Evolutionary conservation across 2,797 vertebrate species (phyloP).

Genomic region (Ceryle rudis): DNA sequence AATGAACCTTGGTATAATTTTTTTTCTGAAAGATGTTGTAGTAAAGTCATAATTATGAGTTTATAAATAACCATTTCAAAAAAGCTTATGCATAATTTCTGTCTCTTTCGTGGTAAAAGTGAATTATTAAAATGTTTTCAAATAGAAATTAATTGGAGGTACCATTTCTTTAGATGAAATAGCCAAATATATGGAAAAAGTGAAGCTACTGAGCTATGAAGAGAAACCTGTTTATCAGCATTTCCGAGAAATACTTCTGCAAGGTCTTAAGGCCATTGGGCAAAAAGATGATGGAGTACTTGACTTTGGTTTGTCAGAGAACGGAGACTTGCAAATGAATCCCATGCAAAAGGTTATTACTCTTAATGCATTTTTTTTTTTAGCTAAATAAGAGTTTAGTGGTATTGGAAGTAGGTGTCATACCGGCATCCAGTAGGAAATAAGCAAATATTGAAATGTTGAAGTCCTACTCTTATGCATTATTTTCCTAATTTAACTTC

Average conservation of each 20-base stretch:
- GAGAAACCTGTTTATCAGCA: constrained; percentile 89
- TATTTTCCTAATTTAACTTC: not conserved
- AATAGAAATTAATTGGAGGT: constrained; percentile 33
- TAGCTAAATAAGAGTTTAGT: not conserved
- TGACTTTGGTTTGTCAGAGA: constrained; percentile 79
- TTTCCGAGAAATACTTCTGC: constrained; percentile 86
- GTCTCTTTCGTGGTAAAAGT: not conserved
- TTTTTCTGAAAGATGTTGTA: constrained; percentile 14
- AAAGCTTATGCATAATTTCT: not conserved
- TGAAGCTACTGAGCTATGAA: constrained; percentile 85
- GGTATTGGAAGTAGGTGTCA: not conserved
- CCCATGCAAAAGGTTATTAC: constrained; percentile 71
- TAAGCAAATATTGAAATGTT: not conserved
- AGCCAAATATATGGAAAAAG: constrained; percentile 88
- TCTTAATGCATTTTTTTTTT: not conserved
- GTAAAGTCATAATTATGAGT: constrained; percentile 27
- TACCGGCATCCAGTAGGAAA: not conserved
- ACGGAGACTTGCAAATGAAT: constrained; percentile 64
- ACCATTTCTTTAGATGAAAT: constrained; percentile 86
- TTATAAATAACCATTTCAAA: constrained; percentile 39
- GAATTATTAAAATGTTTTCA: constrained; percentile 2
- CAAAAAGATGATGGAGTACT: constrained; percentile 86
- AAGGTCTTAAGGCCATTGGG: constrained; percentile 86
- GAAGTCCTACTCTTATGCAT: not conserved
- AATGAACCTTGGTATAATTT: constrained; percentile 27